Percentiles rank a stretch among this genome's conserved stretches.
These are phyloP conservation scores for Prionchulus punctatus DNA, from an alignment of 2,888 invertebrate genomes.

Conservation along the genomic window DNA sequence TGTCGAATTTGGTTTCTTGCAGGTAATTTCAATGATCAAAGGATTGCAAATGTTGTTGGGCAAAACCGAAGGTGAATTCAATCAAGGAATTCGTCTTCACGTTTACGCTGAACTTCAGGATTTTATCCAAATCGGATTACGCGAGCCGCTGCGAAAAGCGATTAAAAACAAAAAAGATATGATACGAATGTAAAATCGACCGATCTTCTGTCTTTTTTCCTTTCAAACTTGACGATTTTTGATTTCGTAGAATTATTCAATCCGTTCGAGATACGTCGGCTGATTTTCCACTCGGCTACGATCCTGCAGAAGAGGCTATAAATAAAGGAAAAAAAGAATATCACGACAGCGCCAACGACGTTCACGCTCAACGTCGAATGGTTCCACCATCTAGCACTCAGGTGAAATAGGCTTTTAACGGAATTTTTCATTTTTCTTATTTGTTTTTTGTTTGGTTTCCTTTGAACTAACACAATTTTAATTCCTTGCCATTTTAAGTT, in stretches of 20 bases:
- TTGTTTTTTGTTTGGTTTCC: constrained; percentile 1
- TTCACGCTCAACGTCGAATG: constrained; percentile 75
- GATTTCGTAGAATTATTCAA: constrained; percentile 63
- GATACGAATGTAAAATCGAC: constrained; percentile 39
- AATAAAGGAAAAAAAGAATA: constrained; percentile 80
- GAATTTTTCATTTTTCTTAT: constrained; percentile 7
- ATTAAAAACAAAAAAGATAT: constrained; percentile 94
- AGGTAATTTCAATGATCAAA: constrained; percentile 85
- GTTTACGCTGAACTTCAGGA: constrained; percentile 88
- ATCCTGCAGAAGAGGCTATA: constrained; percentile 61
- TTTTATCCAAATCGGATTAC: constrained; percentile 70
- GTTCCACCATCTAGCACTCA: constrained; percentile 54
- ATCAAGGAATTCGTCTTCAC: constrained; percentile 69
- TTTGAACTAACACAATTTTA: background rate
- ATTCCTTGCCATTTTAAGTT: background rate
- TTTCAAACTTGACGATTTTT: background rate
- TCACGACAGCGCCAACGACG: constrained; percentile 52
- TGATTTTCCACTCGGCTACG: constrained; percentile 81
- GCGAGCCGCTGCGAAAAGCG: constrained; percentile 85
- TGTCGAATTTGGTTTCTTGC: constrained; percentile 1
- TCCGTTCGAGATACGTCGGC: constrained; percentile 93
- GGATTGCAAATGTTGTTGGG: constrained; percentile 90
- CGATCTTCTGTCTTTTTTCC: background rate
- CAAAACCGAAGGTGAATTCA: constrained; percentile 88
- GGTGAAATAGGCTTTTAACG: constrained; percentile 30